Evolutionary conservation across 2,113 vertebrate genomes (phyloP).

Genomic region (Stictonetta naevosa): DNA sequence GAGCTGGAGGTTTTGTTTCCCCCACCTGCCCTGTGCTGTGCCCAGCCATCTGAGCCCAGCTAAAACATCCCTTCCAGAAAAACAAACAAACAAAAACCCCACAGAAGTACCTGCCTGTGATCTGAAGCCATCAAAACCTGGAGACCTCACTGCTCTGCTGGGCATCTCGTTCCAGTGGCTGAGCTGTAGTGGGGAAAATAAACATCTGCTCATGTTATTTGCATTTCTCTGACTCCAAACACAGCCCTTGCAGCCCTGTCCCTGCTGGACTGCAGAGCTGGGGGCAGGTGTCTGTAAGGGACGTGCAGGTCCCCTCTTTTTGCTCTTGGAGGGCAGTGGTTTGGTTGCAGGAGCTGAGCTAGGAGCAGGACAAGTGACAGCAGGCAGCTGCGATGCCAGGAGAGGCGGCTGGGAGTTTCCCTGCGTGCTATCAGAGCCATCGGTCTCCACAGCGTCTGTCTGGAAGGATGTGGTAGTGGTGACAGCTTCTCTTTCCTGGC

Average conservation of each 20-base stretch:
- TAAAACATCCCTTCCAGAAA: too few relatives aligned
- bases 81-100: too few relatives aligned
- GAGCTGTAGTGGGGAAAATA: background rate
- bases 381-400: background rate
- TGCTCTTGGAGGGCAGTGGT: accelerated
- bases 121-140: too few relatives aligned
- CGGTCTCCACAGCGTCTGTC: background rate
- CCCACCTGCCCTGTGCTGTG: too few relatives aligned
- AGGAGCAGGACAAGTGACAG: background rate
- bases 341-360: background rate
- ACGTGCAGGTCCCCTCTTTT: background rate
- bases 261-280: background rate
- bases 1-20: too few relatives aligned
- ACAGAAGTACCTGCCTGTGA: too few relatives aligned
- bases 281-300: background rate
- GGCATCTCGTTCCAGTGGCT: background rate
- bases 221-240: background rate
- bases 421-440: background rate
- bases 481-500: background rate
- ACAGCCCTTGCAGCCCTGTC: accelerated
- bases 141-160: too few relatives aligned
- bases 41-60: too few relatives aligned
- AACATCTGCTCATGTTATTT: background rate
- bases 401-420: background rate
- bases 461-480: background rate